Percentiles rank a stretch among this genome's conserved stretches.
phyloP scores from a whole-genome alignment of 2,113 vertebrate species.

The Helogale parvula region DNA sequence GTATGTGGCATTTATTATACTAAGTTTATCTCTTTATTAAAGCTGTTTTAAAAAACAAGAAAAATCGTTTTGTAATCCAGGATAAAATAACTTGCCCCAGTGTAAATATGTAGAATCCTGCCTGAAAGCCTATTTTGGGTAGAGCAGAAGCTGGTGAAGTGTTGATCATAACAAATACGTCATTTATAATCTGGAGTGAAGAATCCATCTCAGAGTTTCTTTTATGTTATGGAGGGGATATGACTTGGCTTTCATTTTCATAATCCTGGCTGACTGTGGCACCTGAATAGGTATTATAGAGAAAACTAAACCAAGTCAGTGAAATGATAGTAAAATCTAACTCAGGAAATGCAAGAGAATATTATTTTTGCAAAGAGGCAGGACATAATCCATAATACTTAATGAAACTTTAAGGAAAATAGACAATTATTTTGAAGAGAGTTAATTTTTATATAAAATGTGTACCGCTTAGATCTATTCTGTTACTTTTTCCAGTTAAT shows the following conservation, averaged over 20 bases:
- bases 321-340: slow-evolving; percentile 26
- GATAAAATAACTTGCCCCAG: not conserved
- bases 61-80: not conserved
- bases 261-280: not conserved
- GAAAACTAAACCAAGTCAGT: not conserved
- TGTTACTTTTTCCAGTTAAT: slow-evolving; percentile 12
- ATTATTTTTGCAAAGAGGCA: not conserved
- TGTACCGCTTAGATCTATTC: not conserved
- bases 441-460: not conserved
- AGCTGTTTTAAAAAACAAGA: slow-evolving; percentile 3
- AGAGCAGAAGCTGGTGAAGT: not conserved
- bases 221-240: not conserved
- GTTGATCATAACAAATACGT: not conserved
- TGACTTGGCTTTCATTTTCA: not conserved
- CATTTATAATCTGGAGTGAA: not conserved
- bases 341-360: not conserved
- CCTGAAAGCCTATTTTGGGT: not conserved
- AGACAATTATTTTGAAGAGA: not conserved
- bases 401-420: slow-evolving; percentile 31
- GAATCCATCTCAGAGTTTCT: not conserved
- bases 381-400: not conserved
- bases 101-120: not conserved
- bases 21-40: not conserved
- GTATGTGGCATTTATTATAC: not conserved
- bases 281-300: not conserved